A percentile compares a stretch with the other conserved stretches of the same genome.
These are phyloP conservation scores for Aporrectodea caliginosa DNA, from an alignment of 1,140 invertebrate genomes.

Conservation along the genomic window DNA sequence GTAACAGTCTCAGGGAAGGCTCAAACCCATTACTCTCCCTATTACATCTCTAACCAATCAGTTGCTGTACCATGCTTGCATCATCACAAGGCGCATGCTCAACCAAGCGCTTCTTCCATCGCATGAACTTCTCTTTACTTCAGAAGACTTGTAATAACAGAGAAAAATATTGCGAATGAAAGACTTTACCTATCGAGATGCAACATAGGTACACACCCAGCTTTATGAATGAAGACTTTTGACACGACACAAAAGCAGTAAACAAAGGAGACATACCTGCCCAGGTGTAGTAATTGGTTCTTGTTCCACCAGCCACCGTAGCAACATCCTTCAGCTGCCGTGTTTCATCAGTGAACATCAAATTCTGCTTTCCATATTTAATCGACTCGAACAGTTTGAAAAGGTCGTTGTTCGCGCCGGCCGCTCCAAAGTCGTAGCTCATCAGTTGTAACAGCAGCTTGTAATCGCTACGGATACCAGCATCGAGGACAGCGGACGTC, in stretches of 20 bases:
- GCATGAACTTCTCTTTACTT: too few relatives aligned
- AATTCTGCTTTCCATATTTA: conserved; percentile 38
- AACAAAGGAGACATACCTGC: conserved; percentile 45
- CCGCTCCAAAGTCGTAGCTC: conserved; percentile 32
- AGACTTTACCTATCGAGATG: too few relatives aligned
- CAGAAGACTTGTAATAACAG: too few relatives aligned
- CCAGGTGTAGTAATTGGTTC: conserved; percentile 49
- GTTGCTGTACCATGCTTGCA: too few relatives aligned
- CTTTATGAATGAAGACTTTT: too few relatives aligned
- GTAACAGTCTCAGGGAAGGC: too few relatives aligned
- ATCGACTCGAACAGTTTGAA: conserved; percentile 34
- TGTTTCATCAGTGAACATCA: conserved; percentile 53
- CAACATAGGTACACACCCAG: too few relatives aligned
- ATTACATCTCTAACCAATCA: too few relatives aligned
- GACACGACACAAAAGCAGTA: conserved; percentile 7
- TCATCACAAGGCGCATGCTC: too few relatives aligned
- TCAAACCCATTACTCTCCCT: too few relatives aligned
- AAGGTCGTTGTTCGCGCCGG: conserved; percentile 21
- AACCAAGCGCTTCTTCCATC: too few relatives aligned
- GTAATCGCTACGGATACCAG: conserved; percentile 34
- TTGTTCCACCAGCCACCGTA: conserved; percentile 26
- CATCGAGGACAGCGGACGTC: conserved; percentile 59
- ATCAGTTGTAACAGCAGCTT: conserved; percentile 42
- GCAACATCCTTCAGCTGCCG: conserved; percentile 45
- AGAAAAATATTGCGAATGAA: too few relatives aligned